Evolutionary conservation across 2,113 vertebrate species (phyloP).

Genomic region (Lontra canadensis): DNA sequence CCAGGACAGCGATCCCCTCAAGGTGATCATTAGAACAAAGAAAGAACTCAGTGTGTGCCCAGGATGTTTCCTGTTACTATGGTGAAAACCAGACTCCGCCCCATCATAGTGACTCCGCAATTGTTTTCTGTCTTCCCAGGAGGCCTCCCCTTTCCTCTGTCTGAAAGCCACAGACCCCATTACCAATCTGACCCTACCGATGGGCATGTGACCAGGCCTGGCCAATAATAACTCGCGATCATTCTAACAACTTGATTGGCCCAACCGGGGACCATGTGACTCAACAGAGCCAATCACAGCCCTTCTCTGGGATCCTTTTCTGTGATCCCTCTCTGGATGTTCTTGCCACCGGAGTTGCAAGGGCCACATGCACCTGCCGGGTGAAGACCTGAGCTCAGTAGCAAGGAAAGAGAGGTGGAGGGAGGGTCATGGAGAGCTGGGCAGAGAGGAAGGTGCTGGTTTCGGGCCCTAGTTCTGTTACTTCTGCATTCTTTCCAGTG

Average conservation of each 20-base stretch:
- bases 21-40: neutral
- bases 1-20: neutral
- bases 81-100: neutral
- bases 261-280: neutral
- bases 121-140: neutral
- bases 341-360: neutral
- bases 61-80: neutral
- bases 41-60: neutral
- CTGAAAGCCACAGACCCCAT: neutral
- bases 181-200: neutral
- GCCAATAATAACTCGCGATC: neutral
- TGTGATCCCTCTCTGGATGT: neutral
- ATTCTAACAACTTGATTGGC: neutral
- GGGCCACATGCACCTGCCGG: neutral
- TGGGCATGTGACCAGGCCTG: neutral
- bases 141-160: neutral
- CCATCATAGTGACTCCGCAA: neutral
- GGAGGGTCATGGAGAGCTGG: neutral
- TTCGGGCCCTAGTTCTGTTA: neutral
- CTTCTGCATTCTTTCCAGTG: neutral
- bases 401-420: neutral
- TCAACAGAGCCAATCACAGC: neutral
- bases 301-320: conserved; percentile 7
- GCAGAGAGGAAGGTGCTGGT: neutral
- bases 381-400: neutral